These are phyloP conservation scores for Acanthurus leucopareius DNA, from an alignment of 2,797 vertebrate genomes.

Conservation along the genomic window DNA sequence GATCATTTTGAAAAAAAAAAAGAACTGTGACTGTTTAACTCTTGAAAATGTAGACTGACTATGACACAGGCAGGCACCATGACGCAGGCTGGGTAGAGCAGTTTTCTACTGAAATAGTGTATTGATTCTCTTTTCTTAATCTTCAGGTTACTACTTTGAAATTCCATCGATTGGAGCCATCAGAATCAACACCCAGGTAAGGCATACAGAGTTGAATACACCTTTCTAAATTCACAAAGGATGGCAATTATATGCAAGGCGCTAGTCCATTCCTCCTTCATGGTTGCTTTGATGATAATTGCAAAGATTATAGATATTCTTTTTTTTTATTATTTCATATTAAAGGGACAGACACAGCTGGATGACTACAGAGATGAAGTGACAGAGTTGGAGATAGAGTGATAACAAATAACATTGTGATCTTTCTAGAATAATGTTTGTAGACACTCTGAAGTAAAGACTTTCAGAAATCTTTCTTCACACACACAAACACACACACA, in stretches of 20 bases:
- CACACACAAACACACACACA: slow-evolving; percentile 18
- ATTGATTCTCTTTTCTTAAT: slow-evolving; percentile 55
- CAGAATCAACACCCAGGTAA: slow-evolving; percentile 99
- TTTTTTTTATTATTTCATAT: slow-evolving; percentile 6
- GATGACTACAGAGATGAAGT: slow-evolving; percentile 34
- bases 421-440: slow-evolving; percentile 31
- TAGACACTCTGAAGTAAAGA: slow-evolving; percentile 39
- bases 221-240: slow-evolving; percentile 4
- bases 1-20: slow-evolving; percentile 19
- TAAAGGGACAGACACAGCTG: slow-evolving; percentile 14
- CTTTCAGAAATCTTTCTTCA: slow-evolving; percentile 26
- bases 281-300: slow-evolving; percentile 61
- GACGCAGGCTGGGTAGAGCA: neutral
- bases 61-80: neutral
- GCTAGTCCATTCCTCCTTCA: slow-evolving; percentile 28
- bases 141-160: slow-evolving; percentile 98
- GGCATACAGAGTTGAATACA: slow-evolving; percentile 22
- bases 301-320: slow-evolving; percentile 39
- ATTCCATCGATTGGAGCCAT: slow-evolving; percentile 99
- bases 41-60: slow-evolving; percentile 12
- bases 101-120: slow-evolving; percentile 7
- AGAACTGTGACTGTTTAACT: slow-evolving; percentile 28
- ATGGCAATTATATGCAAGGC: slow-evolving; percentile 14
- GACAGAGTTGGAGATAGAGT: slow-evolving; percentile 45
- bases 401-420: slow-evolving; percentile 24